Conservation (phyloP, 2,113 vertebrate genomes). For the Tyrannus savana region DNA sequence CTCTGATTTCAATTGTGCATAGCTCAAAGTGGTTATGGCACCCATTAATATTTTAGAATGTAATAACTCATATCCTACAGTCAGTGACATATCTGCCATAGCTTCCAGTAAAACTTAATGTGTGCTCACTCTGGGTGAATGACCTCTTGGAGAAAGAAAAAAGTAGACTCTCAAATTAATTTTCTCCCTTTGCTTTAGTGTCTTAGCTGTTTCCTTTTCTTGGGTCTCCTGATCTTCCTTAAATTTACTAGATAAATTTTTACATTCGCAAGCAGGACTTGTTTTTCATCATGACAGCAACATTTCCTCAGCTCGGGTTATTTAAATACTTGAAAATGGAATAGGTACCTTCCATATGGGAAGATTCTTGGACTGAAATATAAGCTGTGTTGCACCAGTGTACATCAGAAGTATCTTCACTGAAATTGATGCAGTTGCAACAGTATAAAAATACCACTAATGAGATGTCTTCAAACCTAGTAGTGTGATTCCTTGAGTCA, state of each 20-base stretch:
- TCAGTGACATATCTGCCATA: neutral
- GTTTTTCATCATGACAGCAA: neutral
- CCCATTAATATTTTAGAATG: neutral
- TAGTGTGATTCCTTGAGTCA: neutral
- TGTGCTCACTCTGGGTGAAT: neutral
- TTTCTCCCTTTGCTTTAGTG: neutral
- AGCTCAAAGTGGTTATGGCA: neutral
- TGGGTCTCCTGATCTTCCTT: neutral
- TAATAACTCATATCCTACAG: neutral
- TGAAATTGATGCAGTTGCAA: neutral
- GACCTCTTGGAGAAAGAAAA: neutral
- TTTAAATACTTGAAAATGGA: neutral
- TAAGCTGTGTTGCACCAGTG: neutral
- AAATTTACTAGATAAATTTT: neutral
- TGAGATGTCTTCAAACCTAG: neutral
- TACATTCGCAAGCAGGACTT: neutral
- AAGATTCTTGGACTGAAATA: neutral
- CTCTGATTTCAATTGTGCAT: neutral
- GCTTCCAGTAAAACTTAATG: neutral
- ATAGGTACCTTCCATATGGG: neutral
- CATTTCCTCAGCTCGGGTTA: neutral
- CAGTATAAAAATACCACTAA: neutral
- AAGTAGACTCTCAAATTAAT: neutral
- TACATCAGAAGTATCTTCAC: neutral
- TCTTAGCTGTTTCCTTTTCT: neutral